Evolutionary conservation across 1,140 invertebrate species (phyloP).

Genomic region (Aphaenogaster rudis): DNA sequence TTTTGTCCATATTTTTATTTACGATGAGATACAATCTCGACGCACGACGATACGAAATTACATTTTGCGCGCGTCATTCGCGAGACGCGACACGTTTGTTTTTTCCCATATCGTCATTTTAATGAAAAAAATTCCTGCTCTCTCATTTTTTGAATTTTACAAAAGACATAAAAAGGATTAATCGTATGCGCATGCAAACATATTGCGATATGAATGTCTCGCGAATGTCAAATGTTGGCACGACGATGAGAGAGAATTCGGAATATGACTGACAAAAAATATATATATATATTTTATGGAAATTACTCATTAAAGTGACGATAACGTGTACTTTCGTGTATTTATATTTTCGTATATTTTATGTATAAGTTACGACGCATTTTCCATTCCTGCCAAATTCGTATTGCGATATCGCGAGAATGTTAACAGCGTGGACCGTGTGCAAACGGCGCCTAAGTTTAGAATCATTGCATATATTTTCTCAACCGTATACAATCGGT

Average conservation of each 20-base stretch:
- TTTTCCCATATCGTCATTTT: slow-evolving; percentile 18
- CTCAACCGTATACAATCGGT: slow-evolving; percentile 27
- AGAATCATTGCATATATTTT: slow-evolving; percentile 36
- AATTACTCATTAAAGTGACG: slow-evolving; percentile 24
- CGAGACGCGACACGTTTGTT: not conserved
- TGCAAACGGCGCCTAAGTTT: slow-evolving; percentile 15
- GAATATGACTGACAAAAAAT: not conserved
- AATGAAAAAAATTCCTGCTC: not conserved
- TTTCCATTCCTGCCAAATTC: slow-evolving; percentile 36
- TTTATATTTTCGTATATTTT: not conserved
- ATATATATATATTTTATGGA: not conserved
- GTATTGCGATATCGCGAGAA: slow-evolving; percentile 35
- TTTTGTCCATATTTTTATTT: slow-evolving; percentile 21
- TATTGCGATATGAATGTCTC: not conserved
- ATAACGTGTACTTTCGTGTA: not conserved
- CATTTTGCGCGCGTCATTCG: not conserved
- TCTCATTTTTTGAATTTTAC: not conserved
- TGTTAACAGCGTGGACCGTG: slow-evolving; percentile 13
- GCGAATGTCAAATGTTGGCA: not conserved
- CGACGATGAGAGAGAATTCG: not conserved
- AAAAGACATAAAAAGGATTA: not conserved
- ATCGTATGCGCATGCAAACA: not conserved
- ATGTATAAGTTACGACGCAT: not conserved
- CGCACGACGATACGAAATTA: not conserved
- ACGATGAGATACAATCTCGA: not conserved